Percentiles rank a stretch among this genome's conserved stretches.
phyloP scores from a whole-genome alignment of 2,113 vertebrate species.

The Hemibagrus wyckioides region DNA sequence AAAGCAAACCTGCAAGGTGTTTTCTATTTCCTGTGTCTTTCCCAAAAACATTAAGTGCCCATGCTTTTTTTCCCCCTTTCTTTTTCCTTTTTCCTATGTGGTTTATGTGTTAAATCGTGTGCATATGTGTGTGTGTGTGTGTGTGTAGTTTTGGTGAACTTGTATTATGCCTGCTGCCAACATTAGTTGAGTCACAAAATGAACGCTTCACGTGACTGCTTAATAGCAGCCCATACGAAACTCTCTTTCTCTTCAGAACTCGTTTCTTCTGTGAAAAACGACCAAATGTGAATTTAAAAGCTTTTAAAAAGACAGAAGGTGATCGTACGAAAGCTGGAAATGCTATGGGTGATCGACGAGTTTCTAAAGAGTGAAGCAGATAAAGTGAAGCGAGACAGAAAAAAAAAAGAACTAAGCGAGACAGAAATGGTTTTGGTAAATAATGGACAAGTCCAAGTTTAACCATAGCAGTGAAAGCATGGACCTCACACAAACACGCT shows the following conservation, averaged over 20 bases:
- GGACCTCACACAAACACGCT: constrained; percentile 38
- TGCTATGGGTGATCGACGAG: neutral
- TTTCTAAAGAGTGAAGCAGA: neutral
- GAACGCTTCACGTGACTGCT: constrained; percentile 28
- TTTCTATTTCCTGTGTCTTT: constrained; percentile 41
- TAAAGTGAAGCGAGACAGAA: constrained; percentile 6
- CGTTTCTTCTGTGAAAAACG: neutral
- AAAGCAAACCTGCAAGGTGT: constrained; percentile 45
- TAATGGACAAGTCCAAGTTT: constrained; percentile 24
- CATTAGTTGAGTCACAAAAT: constrained; percentile 39
- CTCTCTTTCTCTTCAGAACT: neutral
- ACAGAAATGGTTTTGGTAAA: constrained; percentile 30
- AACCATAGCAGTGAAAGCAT: constrained; percentile 7
- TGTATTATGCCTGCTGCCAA: constrained; percentile 20
- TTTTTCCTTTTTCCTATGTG: constrained; percentile 50
- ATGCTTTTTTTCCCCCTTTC: neutral
- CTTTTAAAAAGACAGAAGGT: neutral
- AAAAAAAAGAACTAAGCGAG: neutral
- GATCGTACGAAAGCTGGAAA: neutral
- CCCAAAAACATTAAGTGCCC: constrained; percentile 46
- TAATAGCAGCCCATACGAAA: constrained; percentile 27
- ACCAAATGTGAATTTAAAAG: neutral
- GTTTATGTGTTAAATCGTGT: constrained; percentile 34
- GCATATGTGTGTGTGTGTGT: constrained; percentile 35
- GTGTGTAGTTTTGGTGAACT: constrained; percentile 39